Base-by-base conservation (phyloP, 2,888 invertebrate genomes). In the Cyrtodaria siliqua region DNA sequence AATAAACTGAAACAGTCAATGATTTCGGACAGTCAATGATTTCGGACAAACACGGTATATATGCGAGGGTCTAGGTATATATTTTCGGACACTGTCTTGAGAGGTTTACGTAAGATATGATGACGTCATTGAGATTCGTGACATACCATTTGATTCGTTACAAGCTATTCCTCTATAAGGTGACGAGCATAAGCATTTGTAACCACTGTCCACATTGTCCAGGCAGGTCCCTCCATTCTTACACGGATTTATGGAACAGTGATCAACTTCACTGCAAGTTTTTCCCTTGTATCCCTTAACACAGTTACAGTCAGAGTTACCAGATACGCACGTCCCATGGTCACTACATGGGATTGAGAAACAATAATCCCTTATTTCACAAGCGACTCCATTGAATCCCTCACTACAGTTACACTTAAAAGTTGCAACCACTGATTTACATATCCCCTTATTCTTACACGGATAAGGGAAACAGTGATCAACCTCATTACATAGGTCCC, bases 211-310 rank as follows among this genome's bases (percentile, higher is more conserved):
- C 24, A 18, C 16, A 6, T 52, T 47, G 29, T 40, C 18, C n/a
- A 26, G 44, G n/a, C 76, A 77, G 6, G 20, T 49, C 0, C 76
- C 76, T 16, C 67, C 70, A 60, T 77, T 66, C 27, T 71, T 12
- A 55, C 76, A 77, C 0, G 44, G 44, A 9, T 29, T 49, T 1
- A 23, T 24, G 6, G 44, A 26, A 61, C 61, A 56, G 23, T 38
- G 50, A n/a, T 38, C 38, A 12, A 50, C 38, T 29, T 16, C 18
- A 29, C 38, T 49, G 29, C 61, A 61, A 12, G 29, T 50, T 23
- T 2, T 12, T 2, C 61, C 61, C 2, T 49, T 50, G 38, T 38
- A 61, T 27, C 50, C 50, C 12, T 18, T 38, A 23, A 24, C 16
- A 50, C 61, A 61, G 8, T 20, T 23, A 23, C 61, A 61, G 27